Evolutionary conservation across 2,888 invertebrate genomes (phyloP), one percentile per base, ranked within the genome.

Genomic region (Saturnia pavonia): DNA sequence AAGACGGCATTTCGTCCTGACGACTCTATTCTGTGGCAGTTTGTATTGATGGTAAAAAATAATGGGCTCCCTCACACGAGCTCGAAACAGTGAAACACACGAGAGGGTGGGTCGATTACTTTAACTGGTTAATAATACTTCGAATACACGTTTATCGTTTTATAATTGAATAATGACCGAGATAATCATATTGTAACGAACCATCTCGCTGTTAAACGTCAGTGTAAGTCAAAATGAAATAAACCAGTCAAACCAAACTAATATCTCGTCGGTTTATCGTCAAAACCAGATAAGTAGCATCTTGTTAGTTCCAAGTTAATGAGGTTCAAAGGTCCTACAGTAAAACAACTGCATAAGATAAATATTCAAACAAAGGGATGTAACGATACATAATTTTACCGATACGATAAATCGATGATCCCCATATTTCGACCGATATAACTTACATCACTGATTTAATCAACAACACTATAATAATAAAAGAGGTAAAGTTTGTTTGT

Each of bases 31-130:
- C 54, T 22, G 22, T 54, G 54, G 54, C 22, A 54, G 6, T 54
- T 54, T 54, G 11, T 54, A 54, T 54, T 22, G 54, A 11, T 9
- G 54, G 11, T 9, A 22, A 54, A n/a, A n/a, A 11, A 22, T 22
- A 54, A 54, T 22, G 22, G 6, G 54, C 8, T 16, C 74, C 72
- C 72, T 76, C 76, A 75, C 76, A 70, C 73, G 77, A 75, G 70
- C 75, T 77, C 70, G 70, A 71, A 74, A 68, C 74, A 72, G 72
- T 71, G 40, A 34, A 40, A n/a, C 40, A 19, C 3, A 40, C 65
- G 11, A 14, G 11, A 65, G 40, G 40, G 65, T 40, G 40, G 40
- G 19, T 11, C 40, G 19, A 65, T 65, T 40, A 65, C 65, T 65
- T 65, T 40, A 40, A 65, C 65, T 65, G 40, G 65, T 40, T 65